Evolutionary conservation across 2,888 invertebrate species (phyloP), one percentile per base, ranked within the genome.

Genomic region (Clunio marinus): DNA sequence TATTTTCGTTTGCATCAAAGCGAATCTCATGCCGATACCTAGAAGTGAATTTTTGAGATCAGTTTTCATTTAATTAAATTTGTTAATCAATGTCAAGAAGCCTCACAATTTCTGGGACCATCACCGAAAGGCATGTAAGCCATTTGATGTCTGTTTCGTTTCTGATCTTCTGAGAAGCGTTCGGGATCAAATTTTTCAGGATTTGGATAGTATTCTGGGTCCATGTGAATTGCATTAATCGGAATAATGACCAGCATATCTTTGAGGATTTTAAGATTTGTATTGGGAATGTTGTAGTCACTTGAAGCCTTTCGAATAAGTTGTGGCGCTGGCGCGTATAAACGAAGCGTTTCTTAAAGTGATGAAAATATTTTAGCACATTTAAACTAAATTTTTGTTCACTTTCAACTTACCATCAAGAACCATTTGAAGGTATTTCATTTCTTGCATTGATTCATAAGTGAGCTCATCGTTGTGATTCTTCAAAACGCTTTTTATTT

Each of bases 361-460:
- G 3, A 46, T 1, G 13, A 65, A 24, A n/a, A 1, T 15, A 13
- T 45, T 4, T 5, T 45, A 10, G 45, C 5, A 45, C 5, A 4
- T 45, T 45, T 45, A 8, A n/a, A 45, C 5, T n/a, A 45, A 45
- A 45, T 45, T 4, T 7, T 45, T 15, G 32, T 32, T 8, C 32
- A 32, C 13, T 46, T 7, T 5, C 15, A 7, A 35, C 71, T 70
- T 15, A 24, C 74, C 72, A 67, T 71, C 74, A n/a, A 80, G 10
- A 0, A 79, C 78, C 75, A 76, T 77, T 15, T 81, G 80, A 37
- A 82, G 71, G 71, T 80, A 81, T 17, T 75, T 71, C 71, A 81
- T 71, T 51, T 77, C 76, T 2, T 76, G 75, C 1, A 81, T 70
- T 22, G 76, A 75, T n/a, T 75, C 74, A 62, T 76, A 78, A 1